Evolutionary conservation across 2,888 invertebrate species (phyloP), one percentile per base, ranked within the genome.

Genomic region (Drosophila borealis): DNA sequence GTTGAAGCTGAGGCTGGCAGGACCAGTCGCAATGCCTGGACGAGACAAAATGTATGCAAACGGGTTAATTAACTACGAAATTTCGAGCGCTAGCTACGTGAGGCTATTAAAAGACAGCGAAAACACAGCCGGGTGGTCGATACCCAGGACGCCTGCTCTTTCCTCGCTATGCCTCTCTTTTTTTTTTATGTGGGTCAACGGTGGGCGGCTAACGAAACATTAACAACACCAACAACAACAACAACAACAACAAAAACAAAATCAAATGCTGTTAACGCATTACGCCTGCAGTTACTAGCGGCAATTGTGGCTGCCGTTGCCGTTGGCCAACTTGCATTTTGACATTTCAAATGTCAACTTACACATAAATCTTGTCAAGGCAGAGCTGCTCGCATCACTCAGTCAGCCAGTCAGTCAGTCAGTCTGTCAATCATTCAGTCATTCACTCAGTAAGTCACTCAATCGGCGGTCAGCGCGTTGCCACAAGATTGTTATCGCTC

Each of bases 1-100:
- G 73, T 74, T 68, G 63, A 29, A 21, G 14, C 36, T 25, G 21
- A 14, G 14, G 62, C 55, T 50, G 57, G 62, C 78, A 78, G 78
- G 78, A 73, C 75, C 78, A 77, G 75, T 73, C 64, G 19, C 25
- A 19, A 48, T 34, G 56, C 61, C 67, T 63, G 67, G 46, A 51
- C 56, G 19, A 62, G 56, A 60, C 72, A 45, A 79, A 89, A 88
- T 88, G 74, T 89, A 88, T 88, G 89, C 89, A 88, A 88, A 89
- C 89, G 87, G 88, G 89, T 88, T 88, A 88, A 88, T 88, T 88
- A 89, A 83, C 84, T 69, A 81, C 72, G 70, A 85, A 88, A 78
- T 83, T 81, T 77, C 74, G 70, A 79, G 64, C 70, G 74, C 42
- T 66, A 44, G 64, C 80, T 74, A 74, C 77, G 81, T 80, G 78